Conservation (phyloP, 2,888 invertebrate species). For the Rhamphomyia laevipes region DNA sequence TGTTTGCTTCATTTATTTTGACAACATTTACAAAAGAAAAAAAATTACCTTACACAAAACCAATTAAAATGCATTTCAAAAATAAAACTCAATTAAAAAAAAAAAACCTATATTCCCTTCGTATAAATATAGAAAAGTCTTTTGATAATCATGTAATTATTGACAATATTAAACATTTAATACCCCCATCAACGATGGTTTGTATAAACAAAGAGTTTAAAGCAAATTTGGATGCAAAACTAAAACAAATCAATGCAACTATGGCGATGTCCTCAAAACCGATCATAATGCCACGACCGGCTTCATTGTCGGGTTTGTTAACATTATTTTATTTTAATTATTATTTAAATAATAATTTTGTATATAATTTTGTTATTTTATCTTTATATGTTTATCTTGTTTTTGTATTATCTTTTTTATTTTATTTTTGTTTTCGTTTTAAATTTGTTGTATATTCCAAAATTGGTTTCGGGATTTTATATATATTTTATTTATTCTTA, state of each 20-base stretch:
- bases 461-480: too few species aligned
- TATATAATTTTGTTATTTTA: constrained; percentile 14
- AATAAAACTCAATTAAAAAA: too few species aligned
- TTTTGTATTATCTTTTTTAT: too few species aligned
- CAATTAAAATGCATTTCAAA: too few species aligned
- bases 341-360: constrained; percentile 8
- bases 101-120: too few species aligned
- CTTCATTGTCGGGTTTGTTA: constrained; percentile 38
- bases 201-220: constrained; percentile 17
- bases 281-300: constrained; percentile 37
- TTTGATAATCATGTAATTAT: too few species aligned
- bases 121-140: too few species aligned
- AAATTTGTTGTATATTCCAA: constrained; percentile 7
- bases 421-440: constrained; percentile 28
- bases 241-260: constrained; percentile 9
- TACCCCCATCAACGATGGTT: too few species aligned
- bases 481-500: neutral
- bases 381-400: constrained; percentile 19
- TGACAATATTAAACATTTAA: neutral
- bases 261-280: constrained; percentile 25
- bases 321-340: constrained; percentile 20
- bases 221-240: constrained; percentile 17
- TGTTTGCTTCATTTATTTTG: too few species aligned
- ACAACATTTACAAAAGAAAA: too few species aligned
- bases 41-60: too few species aligned